Evolutionary conservation across 1,140 invertebrate genomes (phyloP), one percentile per base, ranked within the genome.

Genomic region (Trichonephila clavipes): DNA sequence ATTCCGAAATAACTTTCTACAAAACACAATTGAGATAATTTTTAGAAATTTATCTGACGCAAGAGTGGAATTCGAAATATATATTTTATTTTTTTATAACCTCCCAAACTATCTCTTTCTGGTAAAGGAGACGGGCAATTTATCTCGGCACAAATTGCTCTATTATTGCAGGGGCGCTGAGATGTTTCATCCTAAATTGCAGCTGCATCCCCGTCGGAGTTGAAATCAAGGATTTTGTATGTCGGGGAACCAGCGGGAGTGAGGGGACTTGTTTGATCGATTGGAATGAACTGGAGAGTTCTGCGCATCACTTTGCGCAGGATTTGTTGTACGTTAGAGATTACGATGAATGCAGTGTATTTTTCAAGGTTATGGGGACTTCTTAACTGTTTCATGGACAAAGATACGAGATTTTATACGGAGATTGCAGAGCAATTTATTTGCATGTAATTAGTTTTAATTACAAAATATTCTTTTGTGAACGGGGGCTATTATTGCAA

Each of bases 231-330:
- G 21, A 16, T 58, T 58, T 61, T 85, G 44, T 85, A 58, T 77
- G n/a, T 21, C 44, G 21, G 7, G 82, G 82, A 44, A 58, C 59
- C 82, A 85, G 24, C 58, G 69, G 24, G 34, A 34, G 69, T 58
- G 82, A 85, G 44, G 59, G 44, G 82, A 61, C 82, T 85, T 59
- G 44, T 85, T 85, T 85, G 82, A 88, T 88, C 86, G 86, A 88
- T 88, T 88, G 61, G 86, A 19, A 88, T 44, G 51, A 88, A 64
- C 2, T 66, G 28, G 24, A 21, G 86, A 66, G 8, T 3, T 6
- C 28, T 88, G 86, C 86, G 86, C 86, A 88, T 64, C 34, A 14
- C 61, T 44, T 64, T 64, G 86, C 59, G 86, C 86, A 88, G 86
- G 86, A 64, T n/a, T 64, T 58, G 69, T 77, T 77, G 51, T 66